Percentiles rank a stretch among this genome's conserved stretches.
Conservation (phyloP, 1,140 invertebrate species). For the Diuraphis noxia region DNA sequence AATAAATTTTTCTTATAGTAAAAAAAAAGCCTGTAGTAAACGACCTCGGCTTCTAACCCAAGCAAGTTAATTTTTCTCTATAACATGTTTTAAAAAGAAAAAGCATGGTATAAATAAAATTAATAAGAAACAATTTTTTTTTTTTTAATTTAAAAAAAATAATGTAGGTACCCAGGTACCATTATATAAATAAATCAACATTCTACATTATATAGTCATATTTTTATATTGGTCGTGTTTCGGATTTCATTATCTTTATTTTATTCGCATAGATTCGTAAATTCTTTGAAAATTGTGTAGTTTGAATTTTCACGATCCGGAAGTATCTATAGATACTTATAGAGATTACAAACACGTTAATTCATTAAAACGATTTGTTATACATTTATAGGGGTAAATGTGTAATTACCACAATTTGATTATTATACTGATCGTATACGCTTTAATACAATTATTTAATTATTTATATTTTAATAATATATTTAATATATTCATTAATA, state of each 20-base stretch:
- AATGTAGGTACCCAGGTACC: too few relatives aligned
- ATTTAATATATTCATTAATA: too few relatives aligned
- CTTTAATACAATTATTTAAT: too few relatives aligned
- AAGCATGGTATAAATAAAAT: not conserved
- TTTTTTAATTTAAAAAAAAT: not conserved
- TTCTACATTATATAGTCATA: not conserved
- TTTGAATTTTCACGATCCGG: not conserved
- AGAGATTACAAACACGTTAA: not conserved
- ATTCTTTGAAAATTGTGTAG: not conserved
- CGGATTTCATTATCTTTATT: not conserved
- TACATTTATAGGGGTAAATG: too few relatives aligned
- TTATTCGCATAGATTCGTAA: not conserved
- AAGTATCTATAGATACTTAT: not conserved
- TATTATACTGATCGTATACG: too few relatives aligned
- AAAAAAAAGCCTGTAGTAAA: not conserved
- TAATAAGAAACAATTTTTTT: not conserved
- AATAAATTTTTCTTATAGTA: not conserved
- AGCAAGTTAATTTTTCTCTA: not conserved
- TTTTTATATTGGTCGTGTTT: not conserved
- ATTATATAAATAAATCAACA: not conserved
- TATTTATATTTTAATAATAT: too few relatives aligned
- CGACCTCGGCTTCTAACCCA: not conserved
- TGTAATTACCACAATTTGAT: not conserved
- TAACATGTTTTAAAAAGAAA: not conserved
- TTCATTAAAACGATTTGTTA: too few relatives aligned